phyloP scores from a whole-genome alignment of 2,113 vertebrate species.

The Otus sunia region DNA sequence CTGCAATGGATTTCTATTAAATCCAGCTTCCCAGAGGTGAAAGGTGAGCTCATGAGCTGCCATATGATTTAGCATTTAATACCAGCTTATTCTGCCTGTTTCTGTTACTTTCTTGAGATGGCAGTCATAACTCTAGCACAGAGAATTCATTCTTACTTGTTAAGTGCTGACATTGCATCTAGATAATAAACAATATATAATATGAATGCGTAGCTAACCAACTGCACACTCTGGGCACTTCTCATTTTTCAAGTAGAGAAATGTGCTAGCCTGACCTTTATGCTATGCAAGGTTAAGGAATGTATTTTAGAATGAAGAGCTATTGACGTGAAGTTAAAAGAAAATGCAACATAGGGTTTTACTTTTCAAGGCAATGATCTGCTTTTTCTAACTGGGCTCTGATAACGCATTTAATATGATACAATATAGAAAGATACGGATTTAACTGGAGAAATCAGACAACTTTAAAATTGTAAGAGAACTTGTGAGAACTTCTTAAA shows the following conservation, averaged over 20 bases:
- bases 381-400: background rate
- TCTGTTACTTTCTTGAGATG: conserved; percentile 31
- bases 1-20: conserved; percentile 42
- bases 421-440: background rate
- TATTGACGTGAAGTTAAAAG: background rate
- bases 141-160: background rate
- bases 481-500: background rate
- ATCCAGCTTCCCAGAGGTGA: conserved; percentile 31
- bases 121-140: background rate
- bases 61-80: conserved; percentile 60
- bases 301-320: background rate
- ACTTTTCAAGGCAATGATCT: background rate
- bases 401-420: background rate
- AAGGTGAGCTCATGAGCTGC: conserved; percentile 49
- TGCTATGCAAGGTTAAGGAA: background rate
- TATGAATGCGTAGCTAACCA: background rate
- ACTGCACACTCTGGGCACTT: background rate
- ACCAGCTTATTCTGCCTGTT: conserved; percentile 33
- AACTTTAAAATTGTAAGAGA: background rate
- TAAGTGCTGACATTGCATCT: conserved; percentile 17
- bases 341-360: background rate
- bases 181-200: conserved; percentile 19
- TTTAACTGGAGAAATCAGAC: background rate
- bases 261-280: background rate
- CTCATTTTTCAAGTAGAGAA: background rate